A percentile compares a stretch with the other conserved stretches of the same genome.
phyloP scores from a whole-genome alignment of 2,797 vertebrate species.

The Bradypodion ventrale region DNA sequence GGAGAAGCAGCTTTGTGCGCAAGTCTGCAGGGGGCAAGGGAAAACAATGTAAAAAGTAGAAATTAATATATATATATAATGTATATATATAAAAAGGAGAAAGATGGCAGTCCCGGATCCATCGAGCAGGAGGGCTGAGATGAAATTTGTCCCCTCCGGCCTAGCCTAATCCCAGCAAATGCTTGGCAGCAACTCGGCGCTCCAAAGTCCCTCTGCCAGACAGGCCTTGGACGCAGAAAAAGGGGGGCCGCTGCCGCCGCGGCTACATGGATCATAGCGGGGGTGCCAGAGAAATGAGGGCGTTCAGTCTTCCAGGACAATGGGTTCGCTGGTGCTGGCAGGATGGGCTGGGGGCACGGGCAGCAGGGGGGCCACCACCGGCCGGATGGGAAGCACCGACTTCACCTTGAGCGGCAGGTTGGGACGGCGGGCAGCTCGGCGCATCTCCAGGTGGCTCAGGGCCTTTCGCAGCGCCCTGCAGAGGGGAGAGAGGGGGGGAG shows the following conservation, averaged over 20 bases:
- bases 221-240: neutral
- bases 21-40: neutral
- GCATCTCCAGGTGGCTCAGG: constrained; percentile 90
- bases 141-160: constrained; percentile 26
- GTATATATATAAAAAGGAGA: constrained; percentile 40
- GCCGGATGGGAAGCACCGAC: constrained; percentile 78
- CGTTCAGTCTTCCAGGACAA: constrained; percentile 89
- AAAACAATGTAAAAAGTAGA: constrained; percentile 23
- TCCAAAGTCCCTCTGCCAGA: neutral
- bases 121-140: neutral
- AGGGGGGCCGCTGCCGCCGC: neutral
- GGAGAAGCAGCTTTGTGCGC: constrained; percentile 5
- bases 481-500: neutral
- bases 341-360: constrained; percentile 81
- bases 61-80: constrained; percentile 43
- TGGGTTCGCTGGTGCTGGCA: constrained; percentile 91
- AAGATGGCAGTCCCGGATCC: neutral
- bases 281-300: neutral
- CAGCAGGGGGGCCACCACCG: constrained; percentile 60
- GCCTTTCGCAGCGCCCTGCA: constrained; percentile 90
- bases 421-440: constrained; percentile 89
- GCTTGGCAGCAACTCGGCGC: neutral
- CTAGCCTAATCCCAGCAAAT: neutral
- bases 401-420: constrained; percentile 90
- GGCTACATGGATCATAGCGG: constrained; percentile 24